These are phyloP conservation scores for Rhineura floridana DNA, from an alignment of 2,113 vertebrate genomes.

Conservation along the genomic window DNA sequence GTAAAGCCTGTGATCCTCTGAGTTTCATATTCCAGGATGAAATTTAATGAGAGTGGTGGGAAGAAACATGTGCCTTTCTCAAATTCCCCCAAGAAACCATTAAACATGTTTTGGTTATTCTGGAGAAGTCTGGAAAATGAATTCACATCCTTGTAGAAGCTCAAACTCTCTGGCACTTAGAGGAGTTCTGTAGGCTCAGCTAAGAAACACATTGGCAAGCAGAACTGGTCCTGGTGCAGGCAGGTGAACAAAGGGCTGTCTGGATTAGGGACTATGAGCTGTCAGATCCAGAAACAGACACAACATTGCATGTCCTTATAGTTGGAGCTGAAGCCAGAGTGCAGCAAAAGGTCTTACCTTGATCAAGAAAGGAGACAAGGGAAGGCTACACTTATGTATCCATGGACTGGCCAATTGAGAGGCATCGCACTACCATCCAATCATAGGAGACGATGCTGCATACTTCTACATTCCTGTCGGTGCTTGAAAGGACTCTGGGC, in stretches of 20 bases:
- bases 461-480: neutral
- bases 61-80: constrained; percentile 46
- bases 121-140: constrained; percentile 81
- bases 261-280: too few species aligned
- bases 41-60: constrained; percentile 76
- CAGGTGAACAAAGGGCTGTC: neutral
- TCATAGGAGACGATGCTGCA: neutral
- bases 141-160: constrained; percentile 76
- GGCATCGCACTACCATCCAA: neutral
- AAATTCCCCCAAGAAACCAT: constrained; percentile 82
- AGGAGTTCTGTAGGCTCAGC: constrained; percentile 25
- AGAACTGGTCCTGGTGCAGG: neutral
- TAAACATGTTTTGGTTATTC: constrained; percentile 80
- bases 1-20: constrained; percentile 61
- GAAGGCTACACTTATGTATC: neutral
- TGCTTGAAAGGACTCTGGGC: neutral
- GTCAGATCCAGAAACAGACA: neutral
- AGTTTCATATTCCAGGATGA: constrained; percentile 69
- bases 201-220: neutral
- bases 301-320: neutral
- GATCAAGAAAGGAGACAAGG: neutral
- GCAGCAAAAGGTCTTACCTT: neutral
- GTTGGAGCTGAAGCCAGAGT: neutral
- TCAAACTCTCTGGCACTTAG: constrained; percentile 48
- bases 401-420: neutral